Conservation (phyloP, 2,888 invertebrate genomes). For the Drosophila fulvimacula region DNA sequence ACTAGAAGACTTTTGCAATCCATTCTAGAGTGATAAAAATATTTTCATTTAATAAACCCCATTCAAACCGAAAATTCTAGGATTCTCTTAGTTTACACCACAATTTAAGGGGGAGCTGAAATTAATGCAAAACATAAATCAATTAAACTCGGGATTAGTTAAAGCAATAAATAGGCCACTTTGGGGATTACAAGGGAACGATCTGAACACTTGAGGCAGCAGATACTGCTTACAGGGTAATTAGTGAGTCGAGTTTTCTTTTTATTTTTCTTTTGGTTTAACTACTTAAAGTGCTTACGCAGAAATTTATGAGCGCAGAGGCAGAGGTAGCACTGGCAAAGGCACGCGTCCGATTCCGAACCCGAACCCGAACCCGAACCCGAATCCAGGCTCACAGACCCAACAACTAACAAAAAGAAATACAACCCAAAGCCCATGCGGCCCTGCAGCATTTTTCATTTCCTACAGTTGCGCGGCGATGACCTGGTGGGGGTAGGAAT, state of each 20-base stretch:
- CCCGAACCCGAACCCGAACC: background rate
- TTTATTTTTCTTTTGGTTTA: background rate
- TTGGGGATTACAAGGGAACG: background rate
- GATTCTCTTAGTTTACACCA: background rate
- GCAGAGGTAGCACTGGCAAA: conserved; percentile 54
- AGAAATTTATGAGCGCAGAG: conserved; percentile 49
- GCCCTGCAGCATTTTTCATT: conserved; percentile 48
- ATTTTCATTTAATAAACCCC: no score
- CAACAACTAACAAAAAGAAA: background rate
- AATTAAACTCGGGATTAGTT: background rate
- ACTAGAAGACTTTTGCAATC: no score
- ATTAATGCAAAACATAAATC: background rate
- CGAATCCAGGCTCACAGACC: background rate
- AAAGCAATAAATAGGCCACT: background rate
- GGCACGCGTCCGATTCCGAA: conserved; percentile 5
- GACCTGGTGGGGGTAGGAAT: background rate
- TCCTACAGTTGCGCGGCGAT: conserved; percentile 22
- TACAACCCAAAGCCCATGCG: conserved; percentile 9
- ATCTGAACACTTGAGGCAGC: background rate
- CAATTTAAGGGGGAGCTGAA: background rate
- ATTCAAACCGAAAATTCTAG: background rate
- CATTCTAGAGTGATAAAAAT: no score
- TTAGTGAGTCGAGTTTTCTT: background rate
- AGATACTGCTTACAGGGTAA: conserved; percentile 27
- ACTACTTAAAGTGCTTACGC: background rate